Evolutionary conservation across 2,888 invertebrate species (phyloP).

Genomic region (Acanthococcus lagerstroemiae): DNA sequence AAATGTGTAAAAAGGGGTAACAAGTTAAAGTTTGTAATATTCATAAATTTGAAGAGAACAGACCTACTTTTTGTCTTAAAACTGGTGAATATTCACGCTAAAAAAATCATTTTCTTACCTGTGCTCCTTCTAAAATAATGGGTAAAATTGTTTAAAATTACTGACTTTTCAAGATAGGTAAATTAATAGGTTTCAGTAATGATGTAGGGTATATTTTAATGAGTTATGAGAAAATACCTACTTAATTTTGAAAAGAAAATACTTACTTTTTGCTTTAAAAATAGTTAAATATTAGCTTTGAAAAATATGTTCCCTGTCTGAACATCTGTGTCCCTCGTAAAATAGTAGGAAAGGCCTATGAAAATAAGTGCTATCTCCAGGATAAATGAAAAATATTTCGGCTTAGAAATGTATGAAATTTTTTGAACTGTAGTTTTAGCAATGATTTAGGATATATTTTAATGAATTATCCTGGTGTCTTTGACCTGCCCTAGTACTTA

Average conservation of each 20-base stretch:
- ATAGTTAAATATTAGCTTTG: background rate
- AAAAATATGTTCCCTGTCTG: background rate
- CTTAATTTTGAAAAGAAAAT: background rate
- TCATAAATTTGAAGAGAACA: background rate
- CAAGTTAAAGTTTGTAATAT: background rate
- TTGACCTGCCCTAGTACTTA: too few relatives aligned
- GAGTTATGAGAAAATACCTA: background rate
- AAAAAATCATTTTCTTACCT: conserved; percentile 2
- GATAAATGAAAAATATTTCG: too few relatives aligned
- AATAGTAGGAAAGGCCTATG: background rate
- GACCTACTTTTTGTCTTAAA: background rate
- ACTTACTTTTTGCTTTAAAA: background rate
- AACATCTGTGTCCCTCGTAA: background rate
- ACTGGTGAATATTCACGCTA: background rate
- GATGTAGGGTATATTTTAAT: background rate
- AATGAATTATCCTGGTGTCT: too few relatives aligned
- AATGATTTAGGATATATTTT: too few relatives aligned
- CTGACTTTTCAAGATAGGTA: background rate
- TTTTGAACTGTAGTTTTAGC: too few relatives aligned
- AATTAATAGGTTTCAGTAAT: background rate
- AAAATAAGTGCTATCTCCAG: background rate
- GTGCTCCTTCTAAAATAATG: conserved; percentile 3
- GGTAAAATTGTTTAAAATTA: background rate
- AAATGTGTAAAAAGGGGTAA: conserved; percentile 1
- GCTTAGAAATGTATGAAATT: too few relatives aligned